Base-by-base conservation (phyloP, 2,113 vertebrate genomes). In the Emydura subglobosa region DNA sequence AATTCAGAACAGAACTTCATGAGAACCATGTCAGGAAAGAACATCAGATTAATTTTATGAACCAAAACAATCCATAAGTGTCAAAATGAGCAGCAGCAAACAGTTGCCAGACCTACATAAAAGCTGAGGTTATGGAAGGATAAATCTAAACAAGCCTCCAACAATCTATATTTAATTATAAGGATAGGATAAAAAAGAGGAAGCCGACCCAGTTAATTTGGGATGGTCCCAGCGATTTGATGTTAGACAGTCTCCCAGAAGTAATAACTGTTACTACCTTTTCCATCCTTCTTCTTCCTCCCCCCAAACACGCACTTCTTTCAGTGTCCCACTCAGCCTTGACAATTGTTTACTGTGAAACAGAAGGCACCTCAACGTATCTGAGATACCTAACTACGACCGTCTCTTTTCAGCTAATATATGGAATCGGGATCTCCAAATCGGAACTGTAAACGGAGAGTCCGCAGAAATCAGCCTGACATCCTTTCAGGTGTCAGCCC, bases 301-400 rank as follows among this genome's bases (percentile, higher is more conserved):
- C 47, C 47, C 51, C 12, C 49, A 55, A 96, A 95, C 87, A 91
- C 53, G 49, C 82, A 81, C 39, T 85, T 53, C 82, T 50, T 27
- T 61, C 44, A 34, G 34, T 9, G 34, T 10, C 34, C 50, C 19
- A 79, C 44, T 89, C 95, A 93, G 97, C 87, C 87, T 86, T 89
- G 94, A 83, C 96, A 94, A 97, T 96, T 96, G 96, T 97, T 98
- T 97, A 97, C 97, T 97, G 96, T 95, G 65, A 95, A 97, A 84
- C 87, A 74, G 65, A 91, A 92, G 90, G 27, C 31, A 42, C 29
- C 79, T 79, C 90, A 42, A 12, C n/a, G 6, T 82, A 16, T 14
- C 27, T 19, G 51, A 79, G 44, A 79, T 29, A 29, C 19, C 16
- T 39, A 25, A 44, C 42, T 16, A 21, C 34, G 34, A 68, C 34